Evolutionary conservation across 2,797 vertebrate species (phyloP).

Genomic region (Dendrocincla tyrannina): DNA sequence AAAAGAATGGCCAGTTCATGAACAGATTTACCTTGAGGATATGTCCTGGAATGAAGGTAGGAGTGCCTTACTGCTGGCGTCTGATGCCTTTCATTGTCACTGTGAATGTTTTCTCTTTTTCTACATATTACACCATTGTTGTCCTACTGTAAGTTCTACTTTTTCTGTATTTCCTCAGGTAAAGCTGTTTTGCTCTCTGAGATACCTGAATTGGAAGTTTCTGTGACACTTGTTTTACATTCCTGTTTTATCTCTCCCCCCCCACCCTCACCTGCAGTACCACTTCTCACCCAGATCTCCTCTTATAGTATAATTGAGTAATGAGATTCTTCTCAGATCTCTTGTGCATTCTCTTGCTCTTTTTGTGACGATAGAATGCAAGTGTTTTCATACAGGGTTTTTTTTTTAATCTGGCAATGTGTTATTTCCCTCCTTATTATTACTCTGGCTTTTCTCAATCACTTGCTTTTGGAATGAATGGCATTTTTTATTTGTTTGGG

Average conservation of each 20-base stretch:
- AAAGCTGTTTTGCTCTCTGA: neutral
- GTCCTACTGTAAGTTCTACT: neutral
- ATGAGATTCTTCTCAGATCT: neutral
- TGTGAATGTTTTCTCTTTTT: neutral
- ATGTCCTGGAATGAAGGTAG: constrained; percentile 89
- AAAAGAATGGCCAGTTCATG: constrained; percentile 86
- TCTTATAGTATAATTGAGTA: neutral
- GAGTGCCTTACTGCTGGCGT: neutral
- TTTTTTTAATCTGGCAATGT: neutral
- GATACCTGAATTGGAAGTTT: neutral
- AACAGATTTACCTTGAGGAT: constrained; percentile 82
- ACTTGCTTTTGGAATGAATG: neutral
- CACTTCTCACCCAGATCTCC: neutral
- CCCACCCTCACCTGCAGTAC: neutral
- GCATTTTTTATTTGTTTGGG: neutral
- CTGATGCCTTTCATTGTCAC: neutral
- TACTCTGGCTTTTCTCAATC: neutral
- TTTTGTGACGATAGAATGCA: neutral
- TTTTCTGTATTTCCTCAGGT: neutral
- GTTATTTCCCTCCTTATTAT: neutral
- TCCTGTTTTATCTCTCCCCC: neutral
- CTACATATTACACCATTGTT: neutral
- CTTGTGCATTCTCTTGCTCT: neutral
- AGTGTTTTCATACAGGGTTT: neutral
- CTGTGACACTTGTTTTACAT: neutral